Conservation (phyloP, 2,113 vertebrate genomes). For the Protobothrops flavoviridis region DNA sequence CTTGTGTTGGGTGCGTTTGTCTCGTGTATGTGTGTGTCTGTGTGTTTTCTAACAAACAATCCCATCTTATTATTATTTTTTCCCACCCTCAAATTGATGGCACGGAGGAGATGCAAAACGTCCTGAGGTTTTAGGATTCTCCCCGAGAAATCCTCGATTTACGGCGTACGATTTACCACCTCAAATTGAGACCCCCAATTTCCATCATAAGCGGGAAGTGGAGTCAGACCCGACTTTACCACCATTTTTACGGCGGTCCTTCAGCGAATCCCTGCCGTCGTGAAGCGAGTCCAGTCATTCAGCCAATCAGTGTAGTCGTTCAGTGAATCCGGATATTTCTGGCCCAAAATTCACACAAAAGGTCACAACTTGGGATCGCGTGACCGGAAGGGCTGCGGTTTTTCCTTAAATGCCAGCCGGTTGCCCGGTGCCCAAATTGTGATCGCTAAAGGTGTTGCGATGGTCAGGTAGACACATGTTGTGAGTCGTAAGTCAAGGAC, state of each 20-base stretch:
- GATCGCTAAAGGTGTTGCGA: too few relatives aligned
- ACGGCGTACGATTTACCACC: background rate
- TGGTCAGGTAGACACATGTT: too few relatives aligned
- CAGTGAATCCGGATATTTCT: background rate
- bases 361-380: background rate
- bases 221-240: too few relatives aligned
- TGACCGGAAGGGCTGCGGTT: too few relatives aligned
- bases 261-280: background rate
- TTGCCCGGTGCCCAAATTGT: too few relatives aligned
- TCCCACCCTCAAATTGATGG: background rate
- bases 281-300: background rate
- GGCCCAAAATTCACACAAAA: background rate
- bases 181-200: background rate
- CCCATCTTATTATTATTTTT: background rate
- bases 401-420: background rate
- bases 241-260: accelerated
- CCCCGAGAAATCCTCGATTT: background rate
- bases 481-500: too few relatives aligned
- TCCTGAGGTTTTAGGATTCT: background rate
- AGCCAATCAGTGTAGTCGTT: background rate
- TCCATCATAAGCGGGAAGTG: background rate
- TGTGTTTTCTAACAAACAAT: too few relatives aligned
- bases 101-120: too few relatives aligned
- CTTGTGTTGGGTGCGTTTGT: conserved; percentile 1
- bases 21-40: background rate